phyloP scores from a whole-genome alignment of 2,888 invertebrate genomes.

The Malthinus flaveolus region DNA sequence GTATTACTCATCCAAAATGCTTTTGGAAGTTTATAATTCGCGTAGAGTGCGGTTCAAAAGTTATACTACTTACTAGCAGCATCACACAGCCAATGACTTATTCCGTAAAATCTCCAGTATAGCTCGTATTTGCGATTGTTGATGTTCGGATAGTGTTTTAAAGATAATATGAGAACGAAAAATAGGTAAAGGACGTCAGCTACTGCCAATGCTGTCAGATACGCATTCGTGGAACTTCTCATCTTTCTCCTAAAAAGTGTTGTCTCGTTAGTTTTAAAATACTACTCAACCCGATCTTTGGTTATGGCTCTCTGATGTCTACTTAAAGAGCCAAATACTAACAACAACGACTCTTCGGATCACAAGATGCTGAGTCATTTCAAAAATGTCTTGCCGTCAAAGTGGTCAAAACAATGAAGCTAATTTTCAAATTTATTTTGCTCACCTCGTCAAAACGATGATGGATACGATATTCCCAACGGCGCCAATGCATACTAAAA shows the following conservation, averaged over 20 bases:
- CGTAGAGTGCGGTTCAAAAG: not conserved
- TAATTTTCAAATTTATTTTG: no score
- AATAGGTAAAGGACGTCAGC: slow-evolving; percentile 72
- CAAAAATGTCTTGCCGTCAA: no score
- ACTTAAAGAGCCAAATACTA: not conserved
- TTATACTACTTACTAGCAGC: slow-evolving; percentile 62
- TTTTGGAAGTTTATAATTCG: not conserved
- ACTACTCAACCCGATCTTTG: no score
- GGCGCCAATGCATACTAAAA: slow-evolving; percentile 68
- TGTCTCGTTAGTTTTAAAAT: no score
- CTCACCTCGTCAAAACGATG: slow-evolving; percentile 59
- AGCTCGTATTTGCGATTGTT: slow-evolving; percentile 57
- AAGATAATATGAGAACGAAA: slow-evolving; percentile 65
- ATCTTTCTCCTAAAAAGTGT: slow-evolving; percentile 61
- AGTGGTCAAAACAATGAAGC: no score
- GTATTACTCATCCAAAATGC: slow-evolving; percentile 1
- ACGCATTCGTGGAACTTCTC: slow-evolving; percentile 75
- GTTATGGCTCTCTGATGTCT: no score
- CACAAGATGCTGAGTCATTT: no score
- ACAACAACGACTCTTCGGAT: not conserved
- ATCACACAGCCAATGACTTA: slow-evolving; percentile 67
- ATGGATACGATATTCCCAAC: slow-evolving; percentile 67
- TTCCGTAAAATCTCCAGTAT: slow-evolving; percentile 65
- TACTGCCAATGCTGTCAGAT: slow-evolving; percentile 72
- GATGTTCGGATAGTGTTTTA: slow-evolving; percentile 63